These are phyloP conservation scores for Bellardia bayeri DNA, from an alignment of 2,888 invertebrate species.

Conservation along the genomic window DNA sequence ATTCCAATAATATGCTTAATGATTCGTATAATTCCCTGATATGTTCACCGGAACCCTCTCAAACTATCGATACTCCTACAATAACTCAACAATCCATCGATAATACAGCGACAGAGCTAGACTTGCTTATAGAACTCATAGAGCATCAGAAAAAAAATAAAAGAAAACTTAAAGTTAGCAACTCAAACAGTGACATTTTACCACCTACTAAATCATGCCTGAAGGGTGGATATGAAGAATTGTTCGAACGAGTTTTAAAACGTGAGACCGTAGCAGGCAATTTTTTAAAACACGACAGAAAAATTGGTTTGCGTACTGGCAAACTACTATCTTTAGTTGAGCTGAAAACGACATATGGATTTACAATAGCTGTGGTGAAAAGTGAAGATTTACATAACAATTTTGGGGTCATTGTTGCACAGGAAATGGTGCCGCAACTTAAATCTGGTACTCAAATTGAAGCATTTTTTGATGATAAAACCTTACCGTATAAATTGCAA, in stretches of 20 bases:
- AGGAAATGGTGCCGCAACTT: conserved; percentile 53
- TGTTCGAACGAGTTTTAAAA: conserved; percentile 62
- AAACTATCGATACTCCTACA: conserved; percentile 36
- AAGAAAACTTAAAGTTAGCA: neutral
- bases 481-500: conserved; percentile 57
- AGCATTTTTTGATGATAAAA: conserved; percentile 70
- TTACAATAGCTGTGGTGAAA: conserved; percentile 71
- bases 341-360: conserved; percentile 65
- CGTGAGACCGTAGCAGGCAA: conserved; percentile 5
- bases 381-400: conserved; percentile 14
- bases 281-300: conserved; percentile 73
- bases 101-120: conserved; percentile 67
- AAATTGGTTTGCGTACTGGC: conserved; percentile 69
- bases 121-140: conserved; percentile 73
- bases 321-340: conserved; percentile 52
- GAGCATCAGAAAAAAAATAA: conserved; percentile 58
- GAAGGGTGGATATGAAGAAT: conserved; percentile 70
- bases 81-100: conserved; percentile 41
- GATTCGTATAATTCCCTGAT: neutral
- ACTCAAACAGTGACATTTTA: neutral
- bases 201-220: conserved; percentile 40
- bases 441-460: conserved; percentile 71
- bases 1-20: neutral
- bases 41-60: conserved; percentile 8
- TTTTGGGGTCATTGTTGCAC: conserved; percentile 60